Conservation (phyloP, 2,113 vertebrate species). For the Dipodomys merriami region DNA sequence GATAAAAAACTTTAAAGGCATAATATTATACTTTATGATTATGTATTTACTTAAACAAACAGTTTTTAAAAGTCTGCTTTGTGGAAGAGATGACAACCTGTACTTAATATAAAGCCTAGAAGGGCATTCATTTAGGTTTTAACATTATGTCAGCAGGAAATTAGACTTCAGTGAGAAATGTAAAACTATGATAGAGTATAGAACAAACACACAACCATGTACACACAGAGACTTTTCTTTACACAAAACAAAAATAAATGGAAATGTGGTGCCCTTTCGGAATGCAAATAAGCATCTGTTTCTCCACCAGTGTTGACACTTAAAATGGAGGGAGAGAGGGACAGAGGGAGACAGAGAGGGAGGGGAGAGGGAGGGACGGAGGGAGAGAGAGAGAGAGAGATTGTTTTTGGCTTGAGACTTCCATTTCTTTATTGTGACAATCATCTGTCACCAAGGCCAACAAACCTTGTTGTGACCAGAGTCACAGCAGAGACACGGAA, state of each 20-base stretch:
- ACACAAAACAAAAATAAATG: slow-evolving; percentile 36
- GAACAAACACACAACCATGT: neutral
- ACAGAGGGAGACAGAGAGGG: too few species aligned
- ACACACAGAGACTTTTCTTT: neutral
- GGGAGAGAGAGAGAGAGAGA: too few species aligned
- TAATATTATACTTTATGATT: neutral
- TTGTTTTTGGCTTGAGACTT: neutral
- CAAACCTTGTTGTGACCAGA: neutral
- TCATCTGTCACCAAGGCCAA: neutral
- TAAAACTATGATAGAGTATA: neutral
- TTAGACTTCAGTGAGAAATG: neutral
- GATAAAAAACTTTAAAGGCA: neutral
- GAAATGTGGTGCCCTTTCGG: neutral
- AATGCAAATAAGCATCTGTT: neutral
- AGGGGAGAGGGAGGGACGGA: neutral
- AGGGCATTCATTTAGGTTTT: neutral
- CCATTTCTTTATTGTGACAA: neutral
- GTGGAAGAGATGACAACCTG: neutral
- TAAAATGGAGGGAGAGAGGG: neutral
- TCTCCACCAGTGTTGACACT: neutral
- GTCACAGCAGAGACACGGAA: neutral
- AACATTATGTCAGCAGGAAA: neutral
- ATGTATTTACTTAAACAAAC: neutral
- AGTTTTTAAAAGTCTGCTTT: neutral
- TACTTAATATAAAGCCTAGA: neutral